Evolutionary conservation across 2,113 vertebrate genomes (phyloP).

Genomic region (Coturnix japonica): DNA sequence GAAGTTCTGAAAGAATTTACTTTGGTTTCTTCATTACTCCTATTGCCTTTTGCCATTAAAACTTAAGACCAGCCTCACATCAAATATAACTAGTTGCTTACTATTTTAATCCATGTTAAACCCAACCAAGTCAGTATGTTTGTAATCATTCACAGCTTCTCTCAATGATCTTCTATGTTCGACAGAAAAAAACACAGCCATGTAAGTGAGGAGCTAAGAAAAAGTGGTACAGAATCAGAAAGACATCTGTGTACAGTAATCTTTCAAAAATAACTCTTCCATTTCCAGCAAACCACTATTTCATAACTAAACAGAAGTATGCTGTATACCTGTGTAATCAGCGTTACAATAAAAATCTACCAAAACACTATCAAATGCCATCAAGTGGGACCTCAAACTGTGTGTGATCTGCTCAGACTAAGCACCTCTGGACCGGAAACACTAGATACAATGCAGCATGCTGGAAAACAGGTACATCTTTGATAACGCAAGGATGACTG

Average conservation of each 20-base stretch:
- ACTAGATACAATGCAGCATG: not conserved
- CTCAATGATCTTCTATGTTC: not conserved
- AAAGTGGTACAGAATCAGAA: not conserved
- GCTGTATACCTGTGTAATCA: not conserved
- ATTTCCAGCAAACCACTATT: not conserved
- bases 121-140: rapidly evolving
- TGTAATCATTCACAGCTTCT: not conserved
- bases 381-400: not conserved
- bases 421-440: not conserved
- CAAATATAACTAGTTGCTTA: not conserved
- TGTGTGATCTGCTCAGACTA: not conserved
- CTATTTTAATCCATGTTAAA: not conserved
- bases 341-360: not conserved
- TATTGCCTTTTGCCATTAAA: not conserved
- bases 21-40: not conserved
- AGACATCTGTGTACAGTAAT: not conserved
- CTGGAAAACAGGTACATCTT: not conserved
- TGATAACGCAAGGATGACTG: not conserved
- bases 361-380: not conserved
- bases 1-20: not conserved
- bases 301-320: not conserved
- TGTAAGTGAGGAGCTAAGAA: not conserved
- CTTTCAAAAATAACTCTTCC: not conserved
- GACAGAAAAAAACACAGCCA: not conserved
- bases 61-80: not conserved